Evolutionary conservation across 2,797 vertebrate genomes (phyloP), one percentile per base, ranked within the genome.

Genomic region (Galaxias olidus): DNA sequence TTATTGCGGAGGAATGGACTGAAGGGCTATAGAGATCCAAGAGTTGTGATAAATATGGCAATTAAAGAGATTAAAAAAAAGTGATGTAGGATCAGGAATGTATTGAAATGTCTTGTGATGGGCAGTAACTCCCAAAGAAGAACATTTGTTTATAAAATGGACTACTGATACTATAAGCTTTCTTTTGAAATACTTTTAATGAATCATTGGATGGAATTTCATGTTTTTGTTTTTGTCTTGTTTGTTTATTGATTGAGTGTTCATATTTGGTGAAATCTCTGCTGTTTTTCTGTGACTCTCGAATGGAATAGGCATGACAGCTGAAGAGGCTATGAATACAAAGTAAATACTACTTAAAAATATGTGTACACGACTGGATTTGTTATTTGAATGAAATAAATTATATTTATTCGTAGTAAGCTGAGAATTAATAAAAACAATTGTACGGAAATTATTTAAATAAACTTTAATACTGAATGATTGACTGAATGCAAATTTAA

Each of bases 261-360:
- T 81, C 89, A 86, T 88, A 74, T 86, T 87, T 86, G 86, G 86
- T 86, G 85, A 70, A 74, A 81, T 78, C 84, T 83, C 73, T 83
- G 81, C 76, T 63, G 17, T 50, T 72, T 76, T 68, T 51, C 1
- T 76, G 59, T 71, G 68, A 78, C 64, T 73, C 82, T 77, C 85
- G 87, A 86, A 90, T 89, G 85, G 74, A 85, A 80, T 80, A 49
- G 78, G 79, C 80, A 88, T 86, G 85, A 87, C 80, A 79, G 79
- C 74, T 86, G 79, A 85, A 78, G 75, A 63, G 72, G 72, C 82
- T 79, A 72, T 80, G 69, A 86, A 78, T 66, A 91, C 87, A 91
- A 89, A 90, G 63, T 66, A 79, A 76, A 78, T 68, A 43, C 75
- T 65, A 80, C 53, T 81, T 45, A 62, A 63, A 50, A 18, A 58